Evolutionary conservation across 2,888 invertebrate species (phyloP).

Genomic region (Therioaphis trifolii): DNA sequence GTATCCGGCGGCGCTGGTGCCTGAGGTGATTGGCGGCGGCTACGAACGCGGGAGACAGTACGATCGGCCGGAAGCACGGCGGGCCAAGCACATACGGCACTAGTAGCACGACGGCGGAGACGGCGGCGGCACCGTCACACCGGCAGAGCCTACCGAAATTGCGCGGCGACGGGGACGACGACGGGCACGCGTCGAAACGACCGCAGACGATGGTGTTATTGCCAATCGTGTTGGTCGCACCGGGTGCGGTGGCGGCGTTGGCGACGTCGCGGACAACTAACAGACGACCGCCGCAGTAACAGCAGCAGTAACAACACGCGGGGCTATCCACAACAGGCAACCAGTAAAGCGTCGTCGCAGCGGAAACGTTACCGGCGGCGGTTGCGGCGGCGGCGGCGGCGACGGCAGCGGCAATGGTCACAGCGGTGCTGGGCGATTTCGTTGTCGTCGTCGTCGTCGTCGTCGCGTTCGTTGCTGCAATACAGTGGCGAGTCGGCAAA

Average conservation of each 20-base stretch:
- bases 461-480: constrained; percentile 47
- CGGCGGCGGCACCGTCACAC: constrained; percentile 40
- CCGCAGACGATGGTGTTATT: neutral
- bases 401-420: neutral
- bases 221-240: neutral
- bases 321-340: constrained; percentile 58
- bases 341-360: constrained; percentile 52
- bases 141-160: constrained; percentile 30
- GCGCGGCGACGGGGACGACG: constrained; percentile 9
- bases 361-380: neutral
- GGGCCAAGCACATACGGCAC: constrained; percentile 61
- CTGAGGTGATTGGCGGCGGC: constrained; percentile 39
- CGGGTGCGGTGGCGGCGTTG: neutral
- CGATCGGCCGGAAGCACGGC: constrained; percentile 58
- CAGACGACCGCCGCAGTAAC: constrained; percentile 52
- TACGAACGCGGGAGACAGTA: constrained; percentile 53
- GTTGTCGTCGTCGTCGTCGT: constrained; percentile 42
- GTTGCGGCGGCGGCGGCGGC: constrained; percentile 9
- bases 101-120: constrained; percentile 46
- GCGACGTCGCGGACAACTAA: constrained; percentile 37
- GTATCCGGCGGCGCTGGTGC: constrained; percentile 37
- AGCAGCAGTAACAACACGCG: constrained; percentile 20
- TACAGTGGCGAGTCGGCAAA: constrained; percentile 54
- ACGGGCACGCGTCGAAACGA: constrained; percentile 38
- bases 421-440: constrained; percentile 34